Evolutionary conservation across 2,797 vertebrate species (phyloP), one percentile per base, ranked within the genome.

Genomic region (Sebastes oblongus): DNA sequence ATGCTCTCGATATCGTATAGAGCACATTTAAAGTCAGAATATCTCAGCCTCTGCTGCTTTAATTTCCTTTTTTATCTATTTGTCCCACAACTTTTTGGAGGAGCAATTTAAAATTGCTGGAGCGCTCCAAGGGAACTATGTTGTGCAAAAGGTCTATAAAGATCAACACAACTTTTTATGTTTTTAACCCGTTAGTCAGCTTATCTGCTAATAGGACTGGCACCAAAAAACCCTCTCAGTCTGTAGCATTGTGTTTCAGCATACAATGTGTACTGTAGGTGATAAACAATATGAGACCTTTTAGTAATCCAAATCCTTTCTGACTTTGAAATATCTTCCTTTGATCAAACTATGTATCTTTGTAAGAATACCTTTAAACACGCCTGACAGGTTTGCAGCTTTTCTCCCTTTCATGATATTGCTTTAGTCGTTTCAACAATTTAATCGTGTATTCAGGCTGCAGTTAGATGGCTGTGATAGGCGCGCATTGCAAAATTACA

Each of bases 391-490:
- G 42, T 76, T 70, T 80, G 50, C 29, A 64, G 30, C 22, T 71
- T 72, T 60, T 60, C 24, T 72, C 1, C 58, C 46, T 55, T 78
- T 74, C 22, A 20, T 29, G 24, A 80, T 25, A 66, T 34, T 24
- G 11, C 66, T 74, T 5, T 9, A 39, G 80, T 85, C 18, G 30
- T 72, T 77, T 58, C 24, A 59, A 46, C 27, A 52, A 32, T 78
- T 67, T 85, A 86, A 84, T 89, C 42, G 65, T 66, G 74, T 22
- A 72, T 83, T 81, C 61, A 69, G 36, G 65, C 13, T 61, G 50
- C 65, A 10, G 65, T 60, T 58, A 75, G 74, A 83, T 54, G 72
- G 36, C 58, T 81, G 64, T 46, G 80, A 81, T 55, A 86, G 58
- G 62, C 54, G 34, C 52, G 59, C 65, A 24, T 46, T 80, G 14